Conservation (phyloP, 2,797 vertebrate genomes). For the Discoglossus pictus region DNA sequence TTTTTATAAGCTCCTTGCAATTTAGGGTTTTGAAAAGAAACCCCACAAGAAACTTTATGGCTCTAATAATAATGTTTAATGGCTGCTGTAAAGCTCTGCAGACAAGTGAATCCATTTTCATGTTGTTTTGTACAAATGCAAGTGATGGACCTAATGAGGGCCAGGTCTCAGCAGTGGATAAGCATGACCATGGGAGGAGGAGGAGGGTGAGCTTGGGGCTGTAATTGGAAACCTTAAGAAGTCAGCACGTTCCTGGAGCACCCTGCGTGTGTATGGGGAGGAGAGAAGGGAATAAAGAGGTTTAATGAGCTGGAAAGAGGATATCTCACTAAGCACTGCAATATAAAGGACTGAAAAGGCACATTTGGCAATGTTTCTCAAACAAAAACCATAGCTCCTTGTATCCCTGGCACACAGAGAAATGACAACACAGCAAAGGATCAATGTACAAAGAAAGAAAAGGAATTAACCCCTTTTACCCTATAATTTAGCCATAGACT, state of each 20-base stretch:
- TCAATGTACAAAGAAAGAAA: slow-evolving; percentile 11
- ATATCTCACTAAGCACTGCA: slow-evolving; percentile 32
- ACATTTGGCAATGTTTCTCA: slow-evolving; percentile 36
- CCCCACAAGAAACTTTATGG: not conserved
- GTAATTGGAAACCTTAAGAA: slow-evolving; percentile 29
- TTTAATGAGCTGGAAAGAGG: slow-evolving; percentile 51
- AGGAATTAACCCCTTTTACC: not conserved
- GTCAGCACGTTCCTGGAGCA: slow-evolving; percentile 46
- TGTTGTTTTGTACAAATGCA: not conserved
- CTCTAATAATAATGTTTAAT: slow-evolving; percentile 12
- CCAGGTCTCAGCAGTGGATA: not conserved
- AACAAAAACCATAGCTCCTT: slow-evolving; percentile 34
- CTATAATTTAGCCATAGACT: slow-evolving; percentile 3
- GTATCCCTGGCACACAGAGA: slow-evolving; percentile 10
- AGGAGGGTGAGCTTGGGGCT: slow-evolving; percentile 10
- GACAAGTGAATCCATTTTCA: slow-evolving; percentile 9
- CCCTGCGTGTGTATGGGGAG: slow-evolving; percentile 41
- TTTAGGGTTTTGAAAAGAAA: not conserved
- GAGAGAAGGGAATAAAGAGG: slow-evolving; percentile 36
- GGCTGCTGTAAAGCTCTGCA: not conserved
- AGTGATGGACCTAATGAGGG: not conserved
- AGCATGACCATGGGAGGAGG: slow-evolving; percentile 1
- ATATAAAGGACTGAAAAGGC: slow-evolving; percentile 40
- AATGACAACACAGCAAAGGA: slow-evolving; percentile 16
- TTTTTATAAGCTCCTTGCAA: not conserved